phyloP scores from a whole-genome alignment of 2,888 invertebrate species.

The Drosophila pseudotalamancana region DNA sequence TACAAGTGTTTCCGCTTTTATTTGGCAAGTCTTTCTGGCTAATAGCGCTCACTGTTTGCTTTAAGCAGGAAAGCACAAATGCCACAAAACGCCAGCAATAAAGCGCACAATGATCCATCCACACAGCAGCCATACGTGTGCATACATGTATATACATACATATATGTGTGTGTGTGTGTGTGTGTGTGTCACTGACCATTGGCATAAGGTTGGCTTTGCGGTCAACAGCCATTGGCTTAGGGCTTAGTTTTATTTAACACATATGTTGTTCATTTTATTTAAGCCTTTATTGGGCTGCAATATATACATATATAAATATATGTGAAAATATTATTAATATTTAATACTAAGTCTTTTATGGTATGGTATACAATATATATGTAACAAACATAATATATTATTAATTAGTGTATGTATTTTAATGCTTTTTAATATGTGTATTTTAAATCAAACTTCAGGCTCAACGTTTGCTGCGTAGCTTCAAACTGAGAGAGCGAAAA shows the following conservation, averaged over 20 bases:
- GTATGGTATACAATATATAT: too few species aligned
- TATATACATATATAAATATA: background rate
- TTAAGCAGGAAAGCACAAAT: constrained; percentile 52
- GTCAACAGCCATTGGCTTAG: constrained; percentile 45
- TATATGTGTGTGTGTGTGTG: background rate
- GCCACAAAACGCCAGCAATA: constrained; percentile 48
- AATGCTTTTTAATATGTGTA: too few species aligned
- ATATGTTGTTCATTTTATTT: constrained; percentile 38
- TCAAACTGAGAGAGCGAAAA: too few species aligned
- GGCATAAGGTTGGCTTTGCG: constrained; percentile 31
- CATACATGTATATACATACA: background rate
- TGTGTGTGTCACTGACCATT: constrained; percentile 41
- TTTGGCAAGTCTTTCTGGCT: constrained; percentile 67
- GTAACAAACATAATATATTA: too few species aligned
- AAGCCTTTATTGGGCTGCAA: constrained; percentile 9
- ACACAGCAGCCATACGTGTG: background rate
- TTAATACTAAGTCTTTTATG: constrained; percentile 13
- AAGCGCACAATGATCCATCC: constrained; percentile 44
- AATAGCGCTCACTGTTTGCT: constrained; percentile 62
- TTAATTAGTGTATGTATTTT: too few species aligned
- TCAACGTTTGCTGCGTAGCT: too few species aligned
- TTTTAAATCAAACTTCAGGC: too few species aligned
- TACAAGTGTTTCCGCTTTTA: constrained; percentile 55
- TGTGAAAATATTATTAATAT: constrained; percentile 12
- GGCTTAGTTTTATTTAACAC: constrained; percentile 36